Base-by-base conservation (phyloP, 2,888 invertebrate genomes). In the Pocota personata region DNA sequence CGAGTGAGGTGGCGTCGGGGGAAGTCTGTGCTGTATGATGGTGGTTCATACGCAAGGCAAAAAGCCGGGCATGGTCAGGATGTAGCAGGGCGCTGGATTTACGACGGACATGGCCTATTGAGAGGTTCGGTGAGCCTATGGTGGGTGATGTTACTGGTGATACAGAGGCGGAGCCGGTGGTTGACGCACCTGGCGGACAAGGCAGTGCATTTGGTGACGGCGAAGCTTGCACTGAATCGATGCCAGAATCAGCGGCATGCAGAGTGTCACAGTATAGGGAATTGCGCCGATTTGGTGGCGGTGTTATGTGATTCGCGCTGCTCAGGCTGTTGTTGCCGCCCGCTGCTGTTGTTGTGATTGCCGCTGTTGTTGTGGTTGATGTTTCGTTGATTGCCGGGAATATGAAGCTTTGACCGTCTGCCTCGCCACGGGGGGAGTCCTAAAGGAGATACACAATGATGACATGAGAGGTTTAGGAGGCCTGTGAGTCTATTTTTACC, bases 151-250 rank as follows among this genome's bases (percentile, higher is more conserved):
- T 90, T 6, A 90, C 90, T n/a, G 92, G 92, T 55, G 92, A 92
- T 21, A 89, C 90, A 57, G 91, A 89, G 32, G 91, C 90, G 48
- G 93, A 93, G 32, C 91, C 91, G n/a, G 90, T 89, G 10, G 89
- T 88, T 43, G 84, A 58, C 0, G 88, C 88, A 5, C 91, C 92
- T 32, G 92, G 92, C 12, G 92, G 91, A 7, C 91, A 91, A n/a
- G 91, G 90, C 82, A 93, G 90, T 43, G 92, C 92, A 83, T 92
- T 93, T 12, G 94, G 94, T 67, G 93, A 93, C 4, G 94, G 94
- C 43, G 94, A 94, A 88, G 95, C 95, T 94, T 95, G 95, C 84
- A 95, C 94, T 12, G 95, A 95, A 88, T 95, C 95, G 90, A 95
- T 96, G 80, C 95, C 95, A 16, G 95, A 95, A 91, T 96, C 95